phyloP scores from a whole-genome alignment of 2,113 vertebrate genomes.

The Pithys albifrons region DNA sequence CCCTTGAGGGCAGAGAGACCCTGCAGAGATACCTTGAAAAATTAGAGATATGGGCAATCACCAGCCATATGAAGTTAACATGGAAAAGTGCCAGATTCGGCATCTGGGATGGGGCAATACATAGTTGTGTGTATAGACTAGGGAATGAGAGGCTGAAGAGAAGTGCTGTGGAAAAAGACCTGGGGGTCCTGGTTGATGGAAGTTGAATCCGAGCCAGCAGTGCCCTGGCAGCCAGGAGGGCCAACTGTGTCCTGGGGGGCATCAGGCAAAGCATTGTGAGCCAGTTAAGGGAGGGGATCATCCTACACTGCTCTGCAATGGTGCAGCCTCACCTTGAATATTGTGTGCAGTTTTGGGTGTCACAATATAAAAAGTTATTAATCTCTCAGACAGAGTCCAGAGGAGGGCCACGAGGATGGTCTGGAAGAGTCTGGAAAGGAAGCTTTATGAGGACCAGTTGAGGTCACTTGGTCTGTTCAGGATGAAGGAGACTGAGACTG shows the following conservation, averaged over 20 bases:
- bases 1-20: background rate
- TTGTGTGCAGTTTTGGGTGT: background rate
- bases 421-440: background rate
- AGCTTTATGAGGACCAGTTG: background rate
- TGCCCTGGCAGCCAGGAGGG: background rate
- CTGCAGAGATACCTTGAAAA: background rate
- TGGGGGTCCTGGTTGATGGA: no score
- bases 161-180: background rate
- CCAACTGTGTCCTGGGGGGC: fast-evolving
- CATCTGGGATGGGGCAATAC: background rate
- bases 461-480: background rate
- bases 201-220: background rate
- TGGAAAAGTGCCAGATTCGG: background rate
- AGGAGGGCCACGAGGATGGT: background rate
- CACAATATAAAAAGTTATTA: background rate
- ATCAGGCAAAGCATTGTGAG: background rate
- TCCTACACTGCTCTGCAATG: background rate
- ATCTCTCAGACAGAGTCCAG: background rate
- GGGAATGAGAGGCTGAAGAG: background rate
- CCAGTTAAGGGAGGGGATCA: background rate
- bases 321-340: fast-evolving
- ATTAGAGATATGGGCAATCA: background rate
- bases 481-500: background rate
- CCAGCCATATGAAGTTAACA: background rate
- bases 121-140: background rate